phyloP scores from a whole-genome alignment of 2,797 vertebrate species.

The Myiotriccus ornatus region DNA sequence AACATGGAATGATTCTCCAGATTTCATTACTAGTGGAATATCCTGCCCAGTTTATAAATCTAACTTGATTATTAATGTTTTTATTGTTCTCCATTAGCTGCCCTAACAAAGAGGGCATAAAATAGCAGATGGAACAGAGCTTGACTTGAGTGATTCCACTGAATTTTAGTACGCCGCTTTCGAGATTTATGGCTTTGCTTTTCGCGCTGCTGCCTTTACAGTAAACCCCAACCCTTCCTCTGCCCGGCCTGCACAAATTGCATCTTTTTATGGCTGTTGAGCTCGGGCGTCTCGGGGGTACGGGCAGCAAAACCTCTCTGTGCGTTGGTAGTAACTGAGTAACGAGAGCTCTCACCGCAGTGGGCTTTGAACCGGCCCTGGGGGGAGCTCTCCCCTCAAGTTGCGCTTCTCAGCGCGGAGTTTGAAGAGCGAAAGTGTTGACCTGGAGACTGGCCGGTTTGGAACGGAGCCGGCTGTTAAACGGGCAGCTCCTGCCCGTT shows the following conservation, averaged over 20 bases:
- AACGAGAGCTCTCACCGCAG: neutral
- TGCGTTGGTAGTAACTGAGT: neutral
- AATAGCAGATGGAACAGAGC: constrained; percentile 1
- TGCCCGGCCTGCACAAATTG: neutral
- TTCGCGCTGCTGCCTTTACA: neutral
- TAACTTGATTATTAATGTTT: constrained; percentile 51
- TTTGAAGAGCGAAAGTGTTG: neutral
- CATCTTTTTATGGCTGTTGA: constrained; percentile 1
- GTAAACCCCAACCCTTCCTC: neutral
- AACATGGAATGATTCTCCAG: constrained; percentile 14
- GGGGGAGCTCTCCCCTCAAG: neutral
- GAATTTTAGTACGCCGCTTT: neutral
- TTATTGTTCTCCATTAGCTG: constrained; percentile 45
- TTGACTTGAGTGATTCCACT: neutral
- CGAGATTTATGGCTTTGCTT: neutral
- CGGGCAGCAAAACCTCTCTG: neutral
- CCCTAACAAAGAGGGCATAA: constrained; percentile 11
- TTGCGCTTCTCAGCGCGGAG: neutral
- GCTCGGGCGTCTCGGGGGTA: neutral
- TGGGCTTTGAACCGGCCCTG: neutral
- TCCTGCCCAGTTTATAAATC: constrained; percentile 49
- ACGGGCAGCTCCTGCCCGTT: neutral
- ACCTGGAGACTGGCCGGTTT: neutral
- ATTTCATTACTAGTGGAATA: constrained; percentile 44
- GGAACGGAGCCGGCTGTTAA: neutral